Percentiles rank a stretch among this genome's conserved stretches.
phyloP scores from a whole-genome alignment of 2,113 vertebrate species.

The Bufo bufo region DNA sequence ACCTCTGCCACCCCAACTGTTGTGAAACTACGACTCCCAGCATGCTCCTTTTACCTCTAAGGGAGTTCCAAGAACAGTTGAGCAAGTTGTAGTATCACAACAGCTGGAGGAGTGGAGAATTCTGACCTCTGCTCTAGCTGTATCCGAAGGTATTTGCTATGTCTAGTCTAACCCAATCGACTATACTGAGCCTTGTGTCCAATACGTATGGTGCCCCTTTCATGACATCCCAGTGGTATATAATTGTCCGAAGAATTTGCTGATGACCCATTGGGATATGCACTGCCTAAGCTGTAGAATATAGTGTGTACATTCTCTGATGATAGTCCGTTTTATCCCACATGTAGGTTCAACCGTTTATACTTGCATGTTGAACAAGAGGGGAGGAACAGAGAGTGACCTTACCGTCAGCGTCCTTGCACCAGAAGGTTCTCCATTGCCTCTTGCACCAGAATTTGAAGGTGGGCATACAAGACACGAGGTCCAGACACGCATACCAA shows the following conservation, averaged over 20 bases:
- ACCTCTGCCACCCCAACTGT: too few species aligned
- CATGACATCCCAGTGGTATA: background rate
- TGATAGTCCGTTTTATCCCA: background rate
- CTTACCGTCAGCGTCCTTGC: constrained; percentile 90
- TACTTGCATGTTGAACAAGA: constrained; percentile 92
- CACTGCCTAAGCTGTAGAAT: background rate
- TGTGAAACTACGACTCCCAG: too few species aligned
- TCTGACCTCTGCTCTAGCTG: background rate
- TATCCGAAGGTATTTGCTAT: background rate
- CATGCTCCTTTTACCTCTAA: too few species aligned
- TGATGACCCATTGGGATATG: background rate
- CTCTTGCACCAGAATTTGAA: constrained; percentile 81
- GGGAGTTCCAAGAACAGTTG: too few species aligned
- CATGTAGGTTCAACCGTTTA: constrained; percentile 87
- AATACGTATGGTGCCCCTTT: background rate
- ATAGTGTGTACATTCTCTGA: background rate
- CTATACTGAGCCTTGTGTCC: background rate
- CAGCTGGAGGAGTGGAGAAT: too few species aligned
- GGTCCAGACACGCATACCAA: background rate
- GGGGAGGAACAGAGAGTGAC: constrained; percentile 87
- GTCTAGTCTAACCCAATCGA: background rate
- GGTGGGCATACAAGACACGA: constrained; percentile 68
- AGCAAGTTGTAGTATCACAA: too few species aligned
- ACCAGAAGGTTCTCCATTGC: constrained; percentile 65
- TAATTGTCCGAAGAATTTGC: background rate